A percentile compares a stretch with the other conserved stretches of the same genome.
Conservation (phyloP, 30 jellyfish, hydroid and myxozoan species). For the Aurelia sp. region DNA sequence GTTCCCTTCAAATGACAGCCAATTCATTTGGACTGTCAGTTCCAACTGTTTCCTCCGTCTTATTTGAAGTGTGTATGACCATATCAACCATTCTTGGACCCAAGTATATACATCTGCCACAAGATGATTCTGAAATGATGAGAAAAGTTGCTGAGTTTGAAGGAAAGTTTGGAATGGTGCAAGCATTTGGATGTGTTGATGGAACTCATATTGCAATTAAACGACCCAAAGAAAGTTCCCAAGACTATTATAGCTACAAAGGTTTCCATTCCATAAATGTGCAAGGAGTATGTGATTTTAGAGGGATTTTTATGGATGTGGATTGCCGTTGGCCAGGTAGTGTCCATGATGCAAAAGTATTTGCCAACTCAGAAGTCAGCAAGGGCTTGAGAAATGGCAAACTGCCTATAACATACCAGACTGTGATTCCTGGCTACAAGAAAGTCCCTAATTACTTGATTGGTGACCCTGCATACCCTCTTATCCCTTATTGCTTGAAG, state of each 20-base stretch:
- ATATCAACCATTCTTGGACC: slow-evolving; percentile 29
- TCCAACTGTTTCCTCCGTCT: slow-evolving; percentile 3
- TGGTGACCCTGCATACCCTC: slow-evolving; percentile 87
- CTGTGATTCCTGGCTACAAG: slow-evolving; percentile 9
- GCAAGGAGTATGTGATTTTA: slow-evolving; percentile 47
- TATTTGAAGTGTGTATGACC: slow-evolving; percentile 9
- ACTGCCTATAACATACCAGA: slow-evolving; percentile 13
- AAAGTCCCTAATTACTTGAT: slow-evolving; percentile 36
- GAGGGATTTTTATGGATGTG: slow-evolving; percentile 54
- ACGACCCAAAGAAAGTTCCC: slow-evolving; percentile 27
- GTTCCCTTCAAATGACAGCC: not conserved
- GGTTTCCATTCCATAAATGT: slow-evolving; percentile 13
- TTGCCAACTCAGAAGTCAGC: slow-evolving; percentile 46
- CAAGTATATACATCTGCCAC: slow-evolving; percentile 7
- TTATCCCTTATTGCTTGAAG: slow-evolving; percentile 72
- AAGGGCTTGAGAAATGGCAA: slow-evolving; percentile 13
- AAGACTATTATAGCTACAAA: slow-evolving; percentile 25
- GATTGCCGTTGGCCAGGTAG: slow-evolving; percentile 60
- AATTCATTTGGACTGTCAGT: not conserved
- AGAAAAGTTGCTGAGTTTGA: slow-evolving; percentile 32
- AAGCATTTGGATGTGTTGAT: slow-evolving; percentile 3
- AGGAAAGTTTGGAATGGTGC: slow-evolving; percentile 50
- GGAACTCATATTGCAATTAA: slow-evolving; percentile 30
- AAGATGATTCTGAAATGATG: slow-evolving; percentile 29
- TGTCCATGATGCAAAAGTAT: slow-evolving; percentile 59